Conservation (phyloP, 2,888 invertebrate genomes). For the Hyalella azteca region DNA sequence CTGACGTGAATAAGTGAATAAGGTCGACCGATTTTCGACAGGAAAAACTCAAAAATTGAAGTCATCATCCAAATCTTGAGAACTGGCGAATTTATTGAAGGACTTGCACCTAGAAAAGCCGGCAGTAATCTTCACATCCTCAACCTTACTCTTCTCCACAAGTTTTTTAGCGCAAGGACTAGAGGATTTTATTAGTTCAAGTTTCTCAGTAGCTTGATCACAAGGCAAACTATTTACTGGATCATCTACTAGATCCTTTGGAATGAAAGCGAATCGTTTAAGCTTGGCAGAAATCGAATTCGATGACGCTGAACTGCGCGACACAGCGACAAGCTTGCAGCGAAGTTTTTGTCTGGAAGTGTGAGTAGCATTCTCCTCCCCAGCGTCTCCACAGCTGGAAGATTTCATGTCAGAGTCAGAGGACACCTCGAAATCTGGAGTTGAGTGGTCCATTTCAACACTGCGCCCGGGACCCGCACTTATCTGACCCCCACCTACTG, state of each 20-base stretch:
- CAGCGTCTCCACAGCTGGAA: background rate
- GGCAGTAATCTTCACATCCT: no score
- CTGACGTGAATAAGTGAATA: no score
- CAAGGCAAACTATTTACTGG: background rate
- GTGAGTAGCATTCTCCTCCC: background rate
- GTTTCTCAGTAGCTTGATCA: background rate
- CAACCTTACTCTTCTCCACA: no score
- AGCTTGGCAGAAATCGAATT: background rate
- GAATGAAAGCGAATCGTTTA: background rate
- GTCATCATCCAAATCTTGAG: slow-evolving; percentile 33
- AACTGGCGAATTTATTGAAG: slow-evolving; percentile 15
- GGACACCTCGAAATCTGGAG: no score
- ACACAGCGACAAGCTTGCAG: background rate
- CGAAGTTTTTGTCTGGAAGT: background rate
- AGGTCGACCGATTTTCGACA: no score
- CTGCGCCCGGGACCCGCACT: no score
- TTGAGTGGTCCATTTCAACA: no score
- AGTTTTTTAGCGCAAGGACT: no score
- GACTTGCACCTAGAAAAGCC: background rate
- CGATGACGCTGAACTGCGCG: background rate
- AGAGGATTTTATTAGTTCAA: no score
- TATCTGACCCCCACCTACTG: no score
- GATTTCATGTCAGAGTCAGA: background rate
- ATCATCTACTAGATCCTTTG: background rate
- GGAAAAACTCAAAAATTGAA: slow-evolving; percentile 2